Evolutionary conservation across 2,113 vertebrate species (phyloP).

Genomic region (Ellobius talpinus): DNA sequence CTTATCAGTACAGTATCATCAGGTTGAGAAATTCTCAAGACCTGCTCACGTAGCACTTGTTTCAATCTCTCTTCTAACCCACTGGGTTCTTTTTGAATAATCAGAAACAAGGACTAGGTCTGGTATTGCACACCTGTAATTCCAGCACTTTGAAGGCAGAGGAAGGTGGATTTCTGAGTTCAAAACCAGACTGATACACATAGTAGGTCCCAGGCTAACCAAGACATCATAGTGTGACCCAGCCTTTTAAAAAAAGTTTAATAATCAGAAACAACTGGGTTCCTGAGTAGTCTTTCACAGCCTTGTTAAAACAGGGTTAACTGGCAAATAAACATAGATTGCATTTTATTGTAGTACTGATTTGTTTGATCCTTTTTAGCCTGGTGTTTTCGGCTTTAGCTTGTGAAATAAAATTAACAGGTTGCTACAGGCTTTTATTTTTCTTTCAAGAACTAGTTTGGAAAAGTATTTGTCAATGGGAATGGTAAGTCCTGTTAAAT

Average conservation of each 20-base stretch:
- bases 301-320: not conserved
- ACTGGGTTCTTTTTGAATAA: not conserved
- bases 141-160: not conserved
- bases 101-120: not conserved
- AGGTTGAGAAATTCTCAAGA: not conserved
- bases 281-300: not conserved
- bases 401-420: not conserved
- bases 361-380: slow-evolving; percentile 14
- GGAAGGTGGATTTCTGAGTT: not conserved
- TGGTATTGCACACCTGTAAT: not conserved
- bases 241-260: not conserved
- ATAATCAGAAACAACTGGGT: not conserved
- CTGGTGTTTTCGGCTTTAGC: not conserved
- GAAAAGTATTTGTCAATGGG: not conserved
- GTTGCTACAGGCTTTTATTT: not conserved
- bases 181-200: not conserved
- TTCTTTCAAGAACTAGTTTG: not conserved
- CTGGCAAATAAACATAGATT: not conserved
- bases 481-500: not conserved
- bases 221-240: not conserved
- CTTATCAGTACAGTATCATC: not conserved
- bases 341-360: not conserved
- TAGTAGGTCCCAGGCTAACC: not conserved
- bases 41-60: not conserved
- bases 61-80: not conserved